Percentiles rank a stretch among this genome's conserved stretches.
Conservation (phyloP, 1,140 invertebrate genomes). For the Lineus longissimus region DNA sequence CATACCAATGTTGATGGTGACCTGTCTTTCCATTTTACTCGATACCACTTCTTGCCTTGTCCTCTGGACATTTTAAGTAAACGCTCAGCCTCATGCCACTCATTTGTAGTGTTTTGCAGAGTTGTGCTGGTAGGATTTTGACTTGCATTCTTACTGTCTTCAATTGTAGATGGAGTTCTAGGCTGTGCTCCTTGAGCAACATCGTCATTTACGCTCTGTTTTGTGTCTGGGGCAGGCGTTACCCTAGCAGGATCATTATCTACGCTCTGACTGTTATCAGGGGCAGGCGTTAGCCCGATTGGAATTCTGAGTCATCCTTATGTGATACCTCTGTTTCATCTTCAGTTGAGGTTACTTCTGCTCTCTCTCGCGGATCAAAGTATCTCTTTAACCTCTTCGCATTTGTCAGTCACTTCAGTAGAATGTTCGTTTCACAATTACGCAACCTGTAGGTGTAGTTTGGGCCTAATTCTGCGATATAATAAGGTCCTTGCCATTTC, state of each 20-base stretch:
- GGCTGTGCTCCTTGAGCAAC: neutral
- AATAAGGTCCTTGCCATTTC: constrained; percentile 17
- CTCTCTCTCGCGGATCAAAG: neutral
- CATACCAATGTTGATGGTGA: neutral
- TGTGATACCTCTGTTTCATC: too few species aligned
- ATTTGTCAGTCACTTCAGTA: neutral
- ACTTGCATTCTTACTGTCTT: neutral
- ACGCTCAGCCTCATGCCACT: neutral
- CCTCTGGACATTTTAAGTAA: neutral
- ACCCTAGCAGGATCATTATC: too few species aligned
- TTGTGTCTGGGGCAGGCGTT: too few species aligned
- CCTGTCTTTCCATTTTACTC: constrained; percentile 1
- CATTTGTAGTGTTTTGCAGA: neutral
- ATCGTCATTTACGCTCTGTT: neutral
- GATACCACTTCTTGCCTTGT: neutral
- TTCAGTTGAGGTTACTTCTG: too few species aligned
- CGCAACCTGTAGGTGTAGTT: constrained; percentile 15
- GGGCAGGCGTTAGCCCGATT: too few species aligned
- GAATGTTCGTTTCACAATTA: constrained; percentile 4
- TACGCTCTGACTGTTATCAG: too few species aligned
- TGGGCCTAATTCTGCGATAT: constrained; percentile 9
- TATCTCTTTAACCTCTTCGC: neutral
- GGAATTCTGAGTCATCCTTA: too few species aligned
- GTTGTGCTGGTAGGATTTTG: neutral
- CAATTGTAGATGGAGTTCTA: neutral